Evolutionary conservation across 2,888 invertebrate genomes (phyloP).

Genomic region (Sthenelais limicola): DNA sequence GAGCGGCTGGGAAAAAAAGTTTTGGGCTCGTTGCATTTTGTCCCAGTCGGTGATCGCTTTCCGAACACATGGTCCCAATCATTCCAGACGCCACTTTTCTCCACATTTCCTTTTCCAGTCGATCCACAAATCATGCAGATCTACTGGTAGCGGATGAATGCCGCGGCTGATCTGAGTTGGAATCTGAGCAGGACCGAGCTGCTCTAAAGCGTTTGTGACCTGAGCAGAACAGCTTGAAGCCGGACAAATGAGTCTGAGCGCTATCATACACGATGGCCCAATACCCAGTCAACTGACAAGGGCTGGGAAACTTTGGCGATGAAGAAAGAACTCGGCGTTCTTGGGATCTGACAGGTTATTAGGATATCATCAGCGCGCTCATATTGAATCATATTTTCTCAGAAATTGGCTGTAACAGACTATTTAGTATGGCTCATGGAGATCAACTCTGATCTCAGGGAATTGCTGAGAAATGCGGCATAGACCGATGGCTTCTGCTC

Average conservation of each 20-base stretch:
- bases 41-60: background rate
- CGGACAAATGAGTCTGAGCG: constrained; percentile 8
- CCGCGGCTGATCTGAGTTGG: background rate
- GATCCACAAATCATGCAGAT: background rate
- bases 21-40: too few species aligned
- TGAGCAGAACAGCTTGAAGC: constrained; percentile 9
- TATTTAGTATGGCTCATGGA: too few species aligned
- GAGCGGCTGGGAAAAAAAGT: too few species aligned
- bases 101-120: background rate
- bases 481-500: too few species aligned
- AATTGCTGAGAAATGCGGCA: too few species aligned
- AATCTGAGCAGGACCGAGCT: background rate
- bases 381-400: too few species aligned
- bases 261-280: background rate
- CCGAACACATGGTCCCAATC: constrained; percentile 23
- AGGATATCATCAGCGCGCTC: constrained; percentile 1
- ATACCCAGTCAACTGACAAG: background rate
- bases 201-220: background rate
- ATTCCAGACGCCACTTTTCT: background rate
- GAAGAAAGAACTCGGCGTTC: constrained; percentile 5
- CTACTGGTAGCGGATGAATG: background rate
- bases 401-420: too few species aligned
- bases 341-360: constrained; percentile 29
- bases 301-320: background rate
- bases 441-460: too few species aligned